Evolutionary conservation across 1,140 invertebrate species (phyloP).

Genomic region (Hesperophylax magnus): DNA sequence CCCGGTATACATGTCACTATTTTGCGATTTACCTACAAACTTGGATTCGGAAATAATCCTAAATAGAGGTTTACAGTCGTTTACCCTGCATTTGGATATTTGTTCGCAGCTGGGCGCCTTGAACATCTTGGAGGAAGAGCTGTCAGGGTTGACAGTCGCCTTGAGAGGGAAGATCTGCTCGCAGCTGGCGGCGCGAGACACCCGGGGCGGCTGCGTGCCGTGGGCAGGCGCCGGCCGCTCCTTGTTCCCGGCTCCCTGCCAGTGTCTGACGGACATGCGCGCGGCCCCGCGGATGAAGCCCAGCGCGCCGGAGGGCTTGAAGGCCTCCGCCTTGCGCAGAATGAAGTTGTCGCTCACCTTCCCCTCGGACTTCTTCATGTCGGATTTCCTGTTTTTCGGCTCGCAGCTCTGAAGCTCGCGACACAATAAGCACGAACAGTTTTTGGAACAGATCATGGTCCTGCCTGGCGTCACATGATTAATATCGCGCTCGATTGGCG

Average conservation of each 20-base stretch:
- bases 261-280: constrained; percentile 67
- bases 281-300: constrained; percentile 71
- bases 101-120: constrained; percentile 68
- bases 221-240: constrained; percentile 62
- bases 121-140: constrained; percentile 64
- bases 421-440: constrained; percentile 74
- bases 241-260: constrained; percentile 61
- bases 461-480: constrained; percentile 53
- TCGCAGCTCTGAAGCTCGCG: constrained; percentile 70
- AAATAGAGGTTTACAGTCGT: constrained; percentile 65
- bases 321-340: constrained; percentile 71
- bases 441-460: constrained; percentile 70
- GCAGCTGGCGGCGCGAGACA: constrained; percentile 70
- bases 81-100: constrained; percentile 61
- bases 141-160: constrained; percentile 61
- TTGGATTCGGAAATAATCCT: constrained; percentile 66
- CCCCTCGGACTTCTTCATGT: constrained; percentile 56
- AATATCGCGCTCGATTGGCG: constrained; percentile 15
- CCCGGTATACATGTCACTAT: constrained; percentile 60
- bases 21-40: constrained; percentile 55
- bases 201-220: constrained; percentile 57
- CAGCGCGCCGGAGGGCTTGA: constrained; percentile 65
- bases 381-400: constrained; percentile 62
- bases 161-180: constrained; percentile 65
- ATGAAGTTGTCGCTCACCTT: constrained; percentile 73